These are phyloP conservation scores for Drosophila parthenogenetica DNA, from an alignment of 2,888 invertebrate species.

Conservation along the genomic window DNA sequence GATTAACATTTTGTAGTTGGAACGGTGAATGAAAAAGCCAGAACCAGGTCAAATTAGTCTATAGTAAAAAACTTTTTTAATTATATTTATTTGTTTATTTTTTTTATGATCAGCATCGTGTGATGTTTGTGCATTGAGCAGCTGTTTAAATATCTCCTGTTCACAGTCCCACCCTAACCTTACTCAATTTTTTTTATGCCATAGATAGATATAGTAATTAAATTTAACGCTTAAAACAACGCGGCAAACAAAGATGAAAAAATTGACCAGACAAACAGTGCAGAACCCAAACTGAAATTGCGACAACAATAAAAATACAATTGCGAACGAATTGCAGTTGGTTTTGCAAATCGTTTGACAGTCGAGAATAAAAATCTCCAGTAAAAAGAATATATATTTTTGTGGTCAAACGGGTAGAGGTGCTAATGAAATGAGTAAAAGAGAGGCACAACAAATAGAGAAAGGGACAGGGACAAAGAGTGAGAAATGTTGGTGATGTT, in stretches of 20 bases:
- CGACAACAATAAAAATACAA: constrained; percentile 40
- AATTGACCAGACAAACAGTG: constrained; percentile 64
- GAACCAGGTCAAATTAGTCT: constrained; percentile 26
- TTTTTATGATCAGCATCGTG: constrained; percentile 23
- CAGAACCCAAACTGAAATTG: constrained; percentile 52
- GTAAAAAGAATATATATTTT: constrained; percentile 62
- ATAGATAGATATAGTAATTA: constrained; percentile 64
- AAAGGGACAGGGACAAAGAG: constrained; percentile 2
- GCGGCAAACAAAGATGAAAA: constrained; percentile 30
- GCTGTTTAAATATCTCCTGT: constrained; percentile 66
- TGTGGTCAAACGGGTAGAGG: constrained; percentile 53
- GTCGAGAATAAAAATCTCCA: constrained; percentile 29
- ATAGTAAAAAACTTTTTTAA: constrained; percentile 9
- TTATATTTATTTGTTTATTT: constrained; percentile 34
- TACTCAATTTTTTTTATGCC: constrained; percentile 20
- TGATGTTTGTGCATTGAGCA: constrained; percentile 49
- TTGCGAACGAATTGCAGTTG: constrained; percentile 70
- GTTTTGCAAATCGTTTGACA: constrained; percentile 78
- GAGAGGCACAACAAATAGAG: not conserved
- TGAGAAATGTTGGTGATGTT: constrained; percentile 29
- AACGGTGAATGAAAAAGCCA: no score
- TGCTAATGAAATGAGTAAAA: constrained; percentile 27
- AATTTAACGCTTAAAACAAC: constrained; percentile 77
- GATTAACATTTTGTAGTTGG: not conserved
- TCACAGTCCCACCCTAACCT: constrained; percentile 23